These are phyloP conservation scores for Cygnus atratus DNA, from an alignment of 2,113 vertebrate species.

Conservation along the genomic window DNA sequence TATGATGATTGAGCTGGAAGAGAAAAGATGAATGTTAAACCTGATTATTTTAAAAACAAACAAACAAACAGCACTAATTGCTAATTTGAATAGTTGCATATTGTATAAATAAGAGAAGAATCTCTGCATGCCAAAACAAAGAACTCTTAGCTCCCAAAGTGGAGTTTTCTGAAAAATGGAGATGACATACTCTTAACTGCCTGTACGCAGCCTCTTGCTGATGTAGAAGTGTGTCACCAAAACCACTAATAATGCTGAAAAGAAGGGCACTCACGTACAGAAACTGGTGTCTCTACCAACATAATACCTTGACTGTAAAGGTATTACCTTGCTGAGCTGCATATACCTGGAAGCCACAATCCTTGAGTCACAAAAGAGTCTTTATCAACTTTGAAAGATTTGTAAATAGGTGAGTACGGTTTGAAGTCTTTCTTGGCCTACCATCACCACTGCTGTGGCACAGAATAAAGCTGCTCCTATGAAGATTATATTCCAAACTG, in stretches of 20 bases:
- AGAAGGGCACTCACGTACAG: background rate
- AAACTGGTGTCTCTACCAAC: background rate
- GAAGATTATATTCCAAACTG: background rate
- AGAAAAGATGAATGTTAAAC: background rate
- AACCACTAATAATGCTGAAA: background rate
- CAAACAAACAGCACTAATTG: background rate
- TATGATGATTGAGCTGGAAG: background rate
- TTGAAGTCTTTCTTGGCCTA: background rate
- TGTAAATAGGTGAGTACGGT: background rate
- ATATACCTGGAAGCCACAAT: background rate
- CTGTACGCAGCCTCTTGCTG: background rate
- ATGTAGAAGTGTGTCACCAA: background rate
- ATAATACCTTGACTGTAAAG: background rate
- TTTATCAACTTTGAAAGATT: background rate
- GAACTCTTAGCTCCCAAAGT: background rate
- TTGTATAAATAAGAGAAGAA: background rate
- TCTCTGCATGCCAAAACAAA: background rate
- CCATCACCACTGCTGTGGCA: background rate
- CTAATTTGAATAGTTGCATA: background rate
- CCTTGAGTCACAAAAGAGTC: background rate
- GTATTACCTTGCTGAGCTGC: background rate
- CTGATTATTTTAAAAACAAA: background rate
- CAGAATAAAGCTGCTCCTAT: background rate
- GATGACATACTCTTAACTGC: background rate
- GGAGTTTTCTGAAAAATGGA: background rate